Conservation (phyloP, 2,113 vertebrate species). For the Coptodon rendalli region DNA sequence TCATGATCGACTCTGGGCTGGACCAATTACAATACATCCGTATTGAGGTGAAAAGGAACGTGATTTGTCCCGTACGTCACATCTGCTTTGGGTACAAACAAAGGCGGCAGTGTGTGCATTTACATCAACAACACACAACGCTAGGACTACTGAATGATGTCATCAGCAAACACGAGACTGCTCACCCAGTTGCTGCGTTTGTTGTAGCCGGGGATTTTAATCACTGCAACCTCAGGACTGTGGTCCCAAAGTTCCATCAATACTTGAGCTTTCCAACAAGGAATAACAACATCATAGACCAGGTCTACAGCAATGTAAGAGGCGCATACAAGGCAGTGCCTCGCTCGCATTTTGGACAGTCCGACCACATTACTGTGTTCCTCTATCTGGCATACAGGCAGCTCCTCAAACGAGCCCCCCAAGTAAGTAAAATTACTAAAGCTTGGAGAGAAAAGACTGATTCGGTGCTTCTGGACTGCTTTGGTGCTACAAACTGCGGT, state of each 20-base stretch:
- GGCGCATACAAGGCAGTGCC: background rate
- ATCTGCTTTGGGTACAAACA: background rate
- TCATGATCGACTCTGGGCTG: background rate
- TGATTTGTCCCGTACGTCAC: background rate
- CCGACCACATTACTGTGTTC: background rate
- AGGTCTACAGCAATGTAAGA: background rate
- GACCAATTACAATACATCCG: background rate
- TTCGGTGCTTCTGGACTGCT: background rate
- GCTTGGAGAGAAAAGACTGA: background rate
- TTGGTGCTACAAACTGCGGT: background rate
- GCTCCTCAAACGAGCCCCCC: fast-evolving
- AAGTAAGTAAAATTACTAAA: background rate
- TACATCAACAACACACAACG: background rate
- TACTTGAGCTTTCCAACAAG: background rate
- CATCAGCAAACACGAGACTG: background rate
- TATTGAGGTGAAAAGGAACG: background rate
- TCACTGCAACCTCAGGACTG: background rate
- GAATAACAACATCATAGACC: background rate
- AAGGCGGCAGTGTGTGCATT: background rate
- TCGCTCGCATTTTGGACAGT: background rate
- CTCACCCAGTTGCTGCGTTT: background rate
- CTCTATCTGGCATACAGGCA: background rate
- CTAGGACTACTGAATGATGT: background rate
- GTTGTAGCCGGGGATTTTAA: background rate
- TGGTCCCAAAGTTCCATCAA: background rate